Conservation (phyloP, 35 echinoderm and acorn worm species). For the Hemicentrotus pulcherrimus region DNA sequence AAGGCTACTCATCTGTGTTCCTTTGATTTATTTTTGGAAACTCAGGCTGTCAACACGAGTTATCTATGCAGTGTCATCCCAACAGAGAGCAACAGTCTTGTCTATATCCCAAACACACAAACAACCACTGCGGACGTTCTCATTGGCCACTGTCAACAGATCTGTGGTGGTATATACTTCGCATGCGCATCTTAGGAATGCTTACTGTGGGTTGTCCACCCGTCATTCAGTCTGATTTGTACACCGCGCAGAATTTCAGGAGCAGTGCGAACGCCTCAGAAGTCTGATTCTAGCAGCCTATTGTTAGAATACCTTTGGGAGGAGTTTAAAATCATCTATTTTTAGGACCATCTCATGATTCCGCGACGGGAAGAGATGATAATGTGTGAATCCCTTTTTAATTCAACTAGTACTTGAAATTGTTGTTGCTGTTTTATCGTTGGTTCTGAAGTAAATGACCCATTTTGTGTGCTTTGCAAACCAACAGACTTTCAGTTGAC, state of each 20-base stretch:
- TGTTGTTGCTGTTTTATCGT: neutral
- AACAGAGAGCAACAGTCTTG: neutral
- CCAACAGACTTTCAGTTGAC: neutral
- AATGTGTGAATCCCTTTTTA: conserved; percentile 38
- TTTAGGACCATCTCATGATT: neutral
- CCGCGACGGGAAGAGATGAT: neutral
- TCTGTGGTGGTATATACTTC: no score
- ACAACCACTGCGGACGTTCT: neutral
- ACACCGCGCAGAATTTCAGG: neutral
- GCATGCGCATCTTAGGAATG: neutral
- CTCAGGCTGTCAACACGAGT: neutral
- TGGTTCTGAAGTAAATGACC: neutral
- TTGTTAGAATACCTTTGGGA: neutral
- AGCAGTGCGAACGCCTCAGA: neutral
- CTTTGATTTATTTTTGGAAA: neutral
- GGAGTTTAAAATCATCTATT: neutral
- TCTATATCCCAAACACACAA: neutral
- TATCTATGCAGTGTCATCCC: neutral
- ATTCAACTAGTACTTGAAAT: neutral
- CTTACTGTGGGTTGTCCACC: neutral
- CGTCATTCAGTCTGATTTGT: neutral
- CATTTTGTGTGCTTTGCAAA: neutral
- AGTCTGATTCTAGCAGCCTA: neutral
- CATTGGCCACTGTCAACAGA: neutral
- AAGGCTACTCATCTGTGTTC: neutral